Evolutionary conservation across 2,888 invertebrate species (phyloP), one percentile per base, ranked within the genome.

Genomic region (Nymphalis c-album): DNA sequence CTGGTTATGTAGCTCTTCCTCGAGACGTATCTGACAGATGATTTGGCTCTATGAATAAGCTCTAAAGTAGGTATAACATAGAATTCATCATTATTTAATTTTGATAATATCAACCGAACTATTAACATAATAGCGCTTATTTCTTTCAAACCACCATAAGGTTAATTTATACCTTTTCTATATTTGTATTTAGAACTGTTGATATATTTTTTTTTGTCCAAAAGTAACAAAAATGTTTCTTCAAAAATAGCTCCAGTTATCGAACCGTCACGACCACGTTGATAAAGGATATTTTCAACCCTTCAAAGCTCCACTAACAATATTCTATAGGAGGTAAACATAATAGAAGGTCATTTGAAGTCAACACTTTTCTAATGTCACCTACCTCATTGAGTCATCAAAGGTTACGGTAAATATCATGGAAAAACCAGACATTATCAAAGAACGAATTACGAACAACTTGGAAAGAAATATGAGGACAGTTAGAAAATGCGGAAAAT

Each of bases 361-460:
- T 63, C 31, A 51, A 62, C 61, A 57, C 60, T 61, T 48, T 51
- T 40, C 45, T 51, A 64, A 63, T 62, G 61, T 68, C 68, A 48
- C 61, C 60, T 35, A 45, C 61, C 60, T 35, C 31, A 63, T 58
- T 63, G 63, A 70, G 51, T 70, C 67, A 67, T 62, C 60, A 70
- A 70, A 70, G 70, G 70, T 70, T 63, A 67, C 35, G 10, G 55
- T 53, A 61, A 67, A 67, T 59, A 70, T 58, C 69, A 59, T 20
- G 22, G 60, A 60, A 17, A 69, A 67, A 47, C 63, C 48, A 10
- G 60, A 60, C 20, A 45, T 22, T 58, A 62, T n/a, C 48, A 40
- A 16, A 13, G 20, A 31, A 31, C 26, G 13, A 40, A 40, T 40
- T 40, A 40, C n/a, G 26, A 31, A 31, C 26, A 55, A 10, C 40